Evolutionary conservation across 1,140 invertebrate species (phyloP), one percentile per base, ranked within the genome.

Genomic region (Drosophila watanabei): DNA sequence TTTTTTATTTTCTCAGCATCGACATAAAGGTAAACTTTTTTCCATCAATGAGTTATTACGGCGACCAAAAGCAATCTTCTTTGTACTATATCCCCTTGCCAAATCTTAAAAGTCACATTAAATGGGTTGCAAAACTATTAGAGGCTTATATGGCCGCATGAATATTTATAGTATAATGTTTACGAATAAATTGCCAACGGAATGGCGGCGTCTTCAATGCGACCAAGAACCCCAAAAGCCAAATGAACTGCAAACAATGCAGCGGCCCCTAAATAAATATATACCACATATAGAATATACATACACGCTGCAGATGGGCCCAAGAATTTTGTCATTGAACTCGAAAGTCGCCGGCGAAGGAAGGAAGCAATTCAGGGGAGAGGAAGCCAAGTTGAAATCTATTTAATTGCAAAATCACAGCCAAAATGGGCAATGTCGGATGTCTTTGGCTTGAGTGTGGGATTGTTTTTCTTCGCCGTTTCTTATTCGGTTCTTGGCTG

Each of bases 381-480:
- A 49, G 69, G 24, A 14, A 46, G 30, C 39, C 28, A 72, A 33
- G 43, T 79, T 79, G 46, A 89, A 89, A 89, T 89, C 85, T 85
- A 90, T 89, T 89, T 89, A 89, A 89, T 89, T 89, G 85, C 86
- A 66, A 90, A 89, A 89, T 89, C 85, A 89, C 85, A 89, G 85
- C 85, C 85, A 89, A 89, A 82, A 85, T 79, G 85, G 64, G 66
- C 72, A 85, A 68, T 58, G 54, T 62, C 68, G 71, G 68, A 77
- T 75, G 72, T 79, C 69, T 65, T 68, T 65, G 59, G 45, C 75
- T 79, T 63, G 61, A 61, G 71, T 73, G 73, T 65, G 69, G 61
- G 75, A 66, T 87, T 86, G 83, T 86, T 86, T 88, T 88, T 73
- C 70, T 81, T 79, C 56, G 69, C 7, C 79, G 80, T 68, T 84